These are phyloP conservation scores for Dissostichus mawsoni DNA, from an alignment of 2,113 vertebrate species.

Conservation along the genomic window DNA sequence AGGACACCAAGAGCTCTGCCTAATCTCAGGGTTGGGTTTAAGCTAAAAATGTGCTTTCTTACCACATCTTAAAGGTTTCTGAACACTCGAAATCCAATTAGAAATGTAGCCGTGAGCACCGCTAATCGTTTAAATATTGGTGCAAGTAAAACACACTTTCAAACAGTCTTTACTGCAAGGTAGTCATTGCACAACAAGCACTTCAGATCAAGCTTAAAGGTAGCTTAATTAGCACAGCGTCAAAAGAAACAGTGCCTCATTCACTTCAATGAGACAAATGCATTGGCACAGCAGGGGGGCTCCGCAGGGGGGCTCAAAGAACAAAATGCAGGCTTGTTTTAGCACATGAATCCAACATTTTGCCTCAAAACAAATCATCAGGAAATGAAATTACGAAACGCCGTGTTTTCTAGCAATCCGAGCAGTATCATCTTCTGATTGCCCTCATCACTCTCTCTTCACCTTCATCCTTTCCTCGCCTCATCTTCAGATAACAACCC, in stretches of 20 bases:
- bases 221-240: background rate
- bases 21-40: background rate
- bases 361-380: too few species aligned
- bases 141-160: too few species aligned
- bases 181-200: background rate
- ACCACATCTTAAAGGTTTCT: background rate
- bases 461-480: constrained; percentile 45
- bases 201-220: too few species aligned
- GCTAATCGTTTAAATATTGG: background rate
- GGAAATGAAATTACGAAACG: too few species aligned
- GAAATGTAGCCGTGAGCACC: background rate
- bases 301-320: background rate
- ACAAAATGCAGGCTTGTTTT: background rate
- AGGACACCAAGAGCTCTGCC: background rate
- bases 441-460: constrained; percentile 52
- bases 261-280: constrained; percentile 21
- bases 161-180: too few species aligned
- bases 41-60: background rate
- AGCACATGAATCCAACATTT: too few species aligned
- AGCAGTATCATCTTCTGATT: background rate
- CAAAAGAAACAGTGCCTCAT: background rate
- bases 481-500: constrained; percentile 76
- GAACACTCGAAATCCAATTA: background rate
- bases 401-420: too few species aligned
- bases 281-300: constrained; percentile 2